A percentile compares a stretch with the other conserved stretches of the same genome.
These are phyloP conservation scores for Sparidentex hasta DNA, from an alignment of 2,797 vertebrate species.

Conservation along the genomic window DNA sequence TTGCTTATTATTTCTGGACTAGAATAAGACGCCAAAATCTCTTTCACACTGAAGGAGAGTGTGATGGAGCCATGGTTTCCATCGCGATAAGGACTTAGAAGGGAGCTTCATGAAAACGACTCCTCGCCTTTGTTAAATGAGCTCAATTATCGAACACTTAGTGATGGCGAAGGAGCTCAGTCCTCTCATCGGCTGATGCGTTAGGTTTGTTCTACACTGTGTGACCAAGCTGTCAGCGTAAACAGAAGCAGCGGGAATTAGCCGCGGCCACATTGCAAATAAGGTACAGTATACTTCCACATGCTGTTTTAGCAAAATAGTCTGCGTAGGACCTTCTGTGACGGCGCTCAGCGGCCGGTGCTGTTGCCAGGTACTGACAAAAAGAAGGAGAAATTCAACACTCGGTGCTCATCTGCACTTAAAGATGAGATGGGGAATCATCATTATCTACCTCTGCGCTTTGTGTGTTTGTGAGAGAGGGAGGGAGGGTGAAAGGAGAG, in stretches of 20 bases:
- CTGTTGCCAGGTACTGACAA: slow-evolving; percentile 56
- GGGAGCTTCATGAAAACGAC: background rate
- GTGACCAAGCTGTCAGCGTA: slow-evolving; percentile 58
- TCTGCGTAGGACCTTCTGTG: slow-evolving; percentile 37
- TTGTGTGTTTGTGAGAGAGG: slow-evolving; percentile 19
- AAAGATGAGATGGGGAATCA: slow-evolving; percentile 50
- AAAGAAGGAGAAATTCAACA: slow-evolving; percentile 11
- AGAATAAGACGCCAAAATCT: slow-evolving; percentile 1
- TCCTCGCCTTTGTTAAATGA: background rate
- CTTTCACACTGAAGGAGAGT: slow-evolving; percentile 4
- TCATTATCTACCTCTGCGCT: slow-evolving; percentile 19
- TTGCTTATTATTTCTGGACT: slow-evolving; percentile 23
- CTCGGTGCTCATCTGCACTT: slow-evolving; percentile 44
- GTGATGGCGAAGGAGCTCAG: slow-evolving; percentile 16
- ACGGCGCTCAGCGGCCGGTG: slow-evolving; percentile 44
- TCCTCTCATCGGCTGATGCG: slow-evolving; percentile 26
- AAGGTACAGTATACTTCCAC: slow-evolving; percentile 47
- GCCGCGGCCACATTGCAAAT: slow-evolving; percentile 45
- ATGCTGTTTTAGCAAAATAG: slow-evolving; percentile 57
- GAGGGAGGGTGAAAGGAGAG: background rate
- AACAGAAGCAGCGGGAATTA: slow-evolving; percentile 57
- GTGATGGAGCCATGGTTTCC: background rate
- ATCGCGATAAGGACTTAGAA: background rate
- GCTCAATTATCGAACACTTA: background rate
- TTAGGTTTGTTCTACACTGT: slow-evolving; percentile 40